phyloP scores from a whole-genome alignment of 30 jellyfish, hydroid and myxozoan species.

The Aurelia aurita region DNA sequence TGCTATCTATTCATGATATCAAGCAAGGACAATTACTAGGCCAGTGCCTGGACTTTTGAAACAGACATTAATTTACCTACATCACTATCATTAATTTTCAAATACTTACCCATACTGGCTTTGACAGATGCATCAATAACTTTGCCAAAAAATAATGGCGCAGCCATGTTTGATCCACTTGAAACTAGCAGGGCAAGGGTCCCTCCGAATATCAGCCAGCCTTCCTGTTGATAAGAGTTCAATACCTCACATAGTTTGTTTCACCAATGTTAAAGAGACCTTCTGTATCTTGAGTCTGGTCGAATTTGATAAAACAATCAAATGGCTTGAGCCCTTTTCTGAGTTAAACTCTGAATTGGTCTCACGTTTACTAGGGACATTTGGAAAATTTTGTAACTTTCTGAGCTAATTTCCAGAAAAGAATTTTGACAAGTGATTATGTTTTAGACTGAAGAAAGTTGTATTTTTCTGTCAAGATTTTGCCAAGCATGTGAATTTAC shows the following conservation, averaged over 20 bases:
- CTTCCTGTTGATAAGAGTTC: conserved; percentile 58
- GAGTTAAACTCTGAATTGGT: no score
- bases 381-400: no score
- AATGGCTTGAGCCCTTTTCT: no score
- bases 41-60: background rate
- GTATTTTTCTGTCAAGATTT: no score
- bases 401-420: no score
- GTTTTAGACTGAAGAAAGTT: no score
- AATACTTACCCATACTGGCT: conserved; percentile 70
- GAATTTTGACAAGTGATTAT: no score
- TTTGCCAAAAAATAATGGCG: conserved; percentile 92
- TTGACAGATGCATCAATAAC: conserved; percentile 89
- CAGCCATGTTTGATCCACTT: conserved; percentile 85
- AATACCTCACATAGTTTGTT: background rate
- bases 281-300: no score
- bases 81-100: background rate
- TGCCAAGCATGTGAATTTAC: no score
- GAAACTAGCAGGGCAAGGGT: conserved; percentile 82
- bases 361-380: no score
- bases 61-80: background rate
- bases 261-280: no score
- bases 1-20: no score
- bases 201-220: conserved; percentile 65
- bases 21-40: background rate
- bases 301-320: background rate